Conservation (phyloP, 2,888 invertebrate species). For the Drosophila aldrichi region DNA sequence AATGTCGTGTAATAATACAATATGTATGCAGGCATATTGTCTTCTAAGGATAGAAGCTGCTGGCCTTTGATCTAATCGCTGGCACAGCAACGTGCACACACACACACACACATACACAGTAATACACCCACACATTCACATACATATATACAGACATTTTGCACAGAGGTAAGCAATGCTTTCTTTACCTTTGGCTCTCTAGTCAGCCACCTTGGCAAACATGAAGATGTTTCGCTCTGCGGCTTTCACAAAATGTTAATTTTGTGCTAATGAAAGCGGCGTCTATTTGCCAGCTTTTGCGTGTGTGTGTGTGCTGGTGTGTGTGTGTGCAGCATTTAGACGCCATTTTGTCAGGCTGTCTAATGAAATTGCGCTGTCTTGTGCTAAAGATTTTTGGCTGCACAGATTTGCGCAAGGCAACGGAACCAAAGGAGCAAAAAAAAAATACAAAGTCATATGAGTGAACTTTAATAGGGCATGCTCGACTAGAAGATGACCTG, state of each 20-base stretch:
- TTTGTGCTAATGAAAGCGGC: constrained; percentile 70
- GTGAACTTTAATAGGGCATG: not conserved
- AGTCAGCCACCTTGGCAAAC: not conserved
- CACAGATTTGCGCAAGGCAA: constrained; percentile 27
- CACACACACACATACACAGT: not conserved
- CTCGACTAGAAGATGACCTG: not conserved
- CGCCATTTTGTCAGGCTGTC: constrained; percentile 60
- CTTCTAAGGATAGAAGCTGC: constrained; percentile 21
- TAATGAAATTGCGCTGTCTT: constrained; percentile 52
- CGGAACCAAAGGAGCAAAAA: not conserved
- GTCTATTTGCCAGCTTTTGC: constrained; percentile 40
- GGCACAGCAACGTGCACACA: constrained; percentile 20
- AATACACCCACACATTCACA: not conserved
- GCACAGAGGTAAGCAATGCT: constrained; percentile 9
- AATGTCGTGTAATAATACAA: constrained; percentile 70
- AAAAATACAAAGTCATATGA: not conserved
- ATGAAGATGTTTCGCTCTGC: constrained; percentile 53
- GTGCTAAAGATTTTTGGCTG: constrained; percentile 39
- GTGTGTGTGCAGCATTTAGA: constrained; percentile 43
- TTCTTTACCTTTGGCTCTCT: not conserved
- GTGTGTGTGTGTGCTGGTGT: not conserved
- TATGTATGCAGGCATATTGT: constrained; percentile 62
- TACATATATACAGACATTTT: not conserved
- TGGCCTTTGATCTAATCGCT: constrained; percentile 74
- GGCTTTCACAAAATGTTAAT: constrained; percentile 75